Percentiles rank a stretch among this genome's conserved stretches.
phyloP scores from a whole-genome alignment of 2,113 vertebrate genomes.

The Pachyramphus minor region DNA sequence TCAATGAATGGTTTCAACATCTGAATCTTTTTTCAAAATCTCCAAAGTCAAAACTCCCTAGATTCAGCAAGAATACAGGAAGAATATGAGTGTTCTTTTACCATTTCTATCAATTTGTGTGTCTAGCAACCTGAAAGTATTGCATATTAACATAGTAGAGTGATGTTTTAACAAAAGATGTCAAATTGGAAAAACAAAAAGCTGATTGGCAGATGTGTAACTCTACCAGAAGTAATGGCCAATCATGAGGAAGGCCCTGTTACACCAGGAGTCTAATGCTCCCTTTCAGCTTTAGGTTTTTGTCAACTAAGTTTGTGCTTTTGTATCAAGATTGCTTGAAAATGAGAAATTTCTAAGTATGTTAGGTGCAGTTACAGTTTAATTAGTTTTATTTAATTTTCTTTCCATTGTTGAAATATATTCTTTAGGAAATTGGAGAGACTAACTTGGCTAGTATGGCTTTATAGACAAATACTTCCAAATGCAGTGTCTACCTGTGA shows the following conservation, averaged over 20 bases:
- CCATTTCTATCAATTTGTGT: background rate
- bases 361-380: background rate
- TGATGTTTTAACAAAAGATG: background rate
- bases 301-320: background rate
- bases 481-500: background rate
- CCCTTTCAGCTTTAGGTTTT: background rate
- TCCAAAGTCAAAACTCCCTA: background rate
- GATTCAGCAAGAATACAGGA: background rate
- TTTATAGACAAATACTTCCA: background rate
- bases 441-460: background rate
- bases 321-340: background rate
- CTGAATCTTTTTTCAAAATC: background rate
- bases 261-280: background rate
- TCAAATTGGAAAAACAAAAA: background rate
- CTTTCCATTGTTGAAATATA: background rate
- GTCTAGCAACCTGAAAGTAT: background rate
- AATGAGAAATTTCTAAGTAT: background rate
- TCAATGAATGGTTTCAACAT: background rate
- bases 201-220: background rate
- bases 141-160: background rate
- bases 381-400: background rate
- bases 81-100: background rate
- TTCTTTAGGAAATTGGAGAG: background rate
- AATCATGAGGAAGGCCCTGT: background rate
- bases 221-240: background rate